A percentile compares a stretch with the other conserved stretches of the same genome.
These are phyloP conservation scores for Spea bombifrons DNA, from an alignment of 2,113 vertebrate species.

Conservation along the genomic window DNA sequence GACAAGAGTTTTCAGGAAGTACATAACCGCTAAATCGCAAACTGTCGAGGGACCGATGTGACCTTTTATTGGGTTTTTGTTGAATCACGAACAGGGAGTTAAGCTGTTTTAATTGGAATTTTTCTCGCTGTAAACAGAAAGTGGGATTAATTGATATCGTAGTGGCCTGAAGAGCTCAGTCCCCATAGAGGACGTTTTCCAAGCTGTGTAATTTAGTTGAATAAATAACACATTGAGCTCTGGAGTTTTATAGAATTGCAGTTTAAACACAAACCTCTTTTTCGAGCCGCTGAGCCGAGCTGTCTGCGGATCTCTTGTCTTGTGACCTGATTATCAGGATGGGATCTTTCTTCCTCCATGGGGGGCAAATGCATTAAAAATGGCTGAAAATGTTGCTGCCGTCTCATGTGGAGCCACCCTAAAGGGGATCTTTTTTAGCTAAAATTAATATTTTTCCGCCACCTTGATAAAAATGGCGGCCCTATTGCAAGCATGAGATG, in stretches of 20 bases:
- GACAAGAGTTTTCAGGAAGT: not conserved
- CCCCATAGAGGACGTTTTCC: slow-evolving; percentile 25
- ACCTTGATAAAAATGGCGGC: no score
- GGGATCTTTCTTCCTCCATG: not conserved
- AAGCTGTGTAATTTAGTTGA: slow-evolving; percentile 20
- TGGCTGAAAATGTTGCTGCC: no score
- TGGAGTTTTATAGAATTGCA: slow-evolving; percentile 7
- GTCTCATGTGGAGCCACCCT: no score
- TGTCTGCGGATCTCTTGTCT: not conserved
- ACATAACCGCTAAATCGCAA: slow-evolving; percentile 16
- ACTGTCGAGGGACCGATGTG: slow-evolving; percentile 11
- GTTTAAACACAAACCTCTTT: slow-evolving; percentile 11
- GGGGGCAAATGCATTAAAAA: no score
- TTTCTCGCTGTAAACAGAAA: slow-evolving; percentile 35
- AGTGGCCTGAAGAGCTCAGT: slow-evolving; percentile 33
- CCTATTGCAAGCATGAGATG: no score
- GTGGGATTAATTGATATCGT: slow-evolving; percentile 42
- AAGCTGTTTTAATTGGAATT: slow-evolving; percentile 40
- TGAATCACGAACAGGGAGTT: not conserved
- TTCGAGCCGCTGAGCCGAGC: not conserved
- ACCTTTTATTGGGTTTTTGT: slow-evolving; percentile 26
- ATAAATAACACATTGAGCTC: slow-evolving; percentile 25
- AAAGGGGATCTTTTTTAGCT: no score
- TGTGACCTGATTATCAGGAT: slow-evolving; percentile 13
- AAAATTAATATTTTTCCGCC: no score